Percentiles rank a stretch among this genome's conserved stretches.
phyloP scores from a whole-genome alignment of 2,888 invertebrate genomes.

The Camptogramma bilineatum region DNA sequence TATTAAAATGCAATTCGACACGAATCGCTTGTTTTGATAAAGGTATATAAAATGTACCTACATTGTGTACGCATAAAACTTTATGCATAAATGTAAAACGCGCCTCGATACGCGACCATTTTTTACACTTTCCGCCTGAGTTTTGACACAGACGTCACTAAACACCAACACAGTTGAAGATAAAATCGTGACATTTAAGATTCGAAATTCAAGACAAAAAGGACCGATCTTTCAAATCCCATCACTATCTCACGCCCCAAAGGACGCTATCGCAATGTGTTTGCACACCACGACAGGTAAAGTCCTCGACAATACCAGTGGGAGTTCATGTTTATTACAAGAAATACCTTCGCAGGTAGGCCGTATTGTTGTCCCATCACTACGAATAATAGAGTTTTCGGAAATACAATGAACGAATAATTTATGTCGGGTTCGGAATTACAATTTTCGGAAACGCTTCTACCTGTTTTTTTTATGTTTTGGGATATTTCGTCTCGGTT shows the following conservation, averaged over 20 bases:
- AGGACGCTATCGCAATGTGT: constrained; percentile 62
- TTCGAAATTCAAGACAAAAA: constrained; percentile 31
- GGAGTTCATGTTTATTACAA: constrained; percentile 76
- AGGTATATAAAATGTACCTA: neutral
- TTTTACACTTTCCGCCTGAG: constrained; percentile 1
- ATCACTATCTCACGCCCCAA: constrained; percentile 47
- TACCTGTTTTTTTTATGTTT: constrained; percentile 69
- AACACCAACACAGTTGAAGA: constrained; percentile 28
- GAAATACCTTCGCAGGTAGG: constrained; percentile 81
- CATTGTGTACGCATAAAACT: neutral
- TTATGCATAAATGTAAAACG: neutral
- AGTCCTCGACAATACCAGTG: constrained; percentile 76
- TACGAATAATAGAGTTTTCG: constrained; percentile 82
- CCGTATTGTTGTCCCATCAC: constrained; percentile 72
- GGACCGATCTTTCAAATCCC: constrained; percentile 37
- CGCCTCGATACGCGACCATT: neutral
- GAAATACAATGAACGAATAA: constrained; percentile 82
- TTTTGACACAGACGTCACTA: constrained; percentile 26
- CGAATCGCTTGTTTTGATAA: constrained; percentile 19
- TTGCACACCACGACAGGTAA: constrained; percentile 81
- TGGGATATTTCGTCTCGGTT: constrained; percentile 74
- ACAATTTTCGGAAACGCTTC: constrained; percentile 78
- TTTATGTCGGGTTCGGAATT: constrained; percentile 77
- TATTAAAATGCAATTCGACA: constrained; percentile 26
- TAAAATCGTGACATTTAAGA: constrained; percentile 28